phyloP scores from a whole-genome alignment of 2,113 vertebrate genomes.

The Macrotus californicus region DNA sequence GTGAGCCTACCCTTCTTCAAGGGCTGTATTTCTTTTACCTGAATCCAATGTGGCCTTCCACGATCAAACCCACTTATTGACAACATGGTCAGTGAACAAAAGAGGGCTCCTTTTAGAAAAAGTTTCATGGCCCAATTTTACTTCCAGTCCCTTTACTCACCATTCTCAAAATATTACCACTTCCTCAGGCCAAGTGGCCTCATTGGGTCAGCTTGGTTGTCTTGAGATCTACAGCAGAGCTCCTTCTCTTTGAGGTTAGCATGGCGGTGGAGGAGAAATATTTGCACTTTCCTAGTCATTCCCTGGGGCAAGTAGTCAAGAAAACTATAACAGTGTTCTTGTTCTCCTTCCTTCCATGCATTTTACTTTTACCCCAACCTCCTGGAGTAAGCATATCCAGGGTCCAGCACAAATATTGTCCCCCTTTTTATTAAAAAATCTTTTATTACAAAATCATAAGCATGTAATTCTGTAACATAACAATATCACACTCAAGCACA shows the following conservation, averaged over 20 bases:
- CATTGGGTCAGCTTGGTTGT: not conserved
- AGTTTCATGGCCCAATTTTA: not conserved
- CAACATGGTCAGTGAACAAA: not conserved
- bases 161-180: not conserved
- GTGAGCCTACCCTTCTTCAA: not conserved
- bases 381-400: not conserved
- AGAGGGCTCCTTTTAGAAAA: not conserved
- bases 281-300: not conserved
- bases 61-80: not conserved
- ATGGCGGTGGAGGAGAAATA: not conserved
- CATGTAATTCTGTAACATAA: too few relatives aligned
- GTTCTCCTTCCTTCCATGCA: not conserved
- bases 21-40: not conserved
- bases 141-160: not conserved
- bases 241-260: not conserved
- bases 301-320: not conserved
- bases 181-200: not conserved
- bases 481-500: too few relatives aligned
- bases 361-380: not conserved
- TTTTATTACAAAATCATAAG: too few relatives aligned
- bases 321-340: not conserved
- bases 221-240: not conserved
- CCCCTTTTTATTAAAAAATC: too few relatives aligned
- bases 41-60: not conserved
- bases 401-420: too few relatives aligned